These are phyloP conservation scores for Triplophysa bombifrons DNA, from an alignment of 2,797 vertebrate genomes.

Conservation along the genomic window DNA sequence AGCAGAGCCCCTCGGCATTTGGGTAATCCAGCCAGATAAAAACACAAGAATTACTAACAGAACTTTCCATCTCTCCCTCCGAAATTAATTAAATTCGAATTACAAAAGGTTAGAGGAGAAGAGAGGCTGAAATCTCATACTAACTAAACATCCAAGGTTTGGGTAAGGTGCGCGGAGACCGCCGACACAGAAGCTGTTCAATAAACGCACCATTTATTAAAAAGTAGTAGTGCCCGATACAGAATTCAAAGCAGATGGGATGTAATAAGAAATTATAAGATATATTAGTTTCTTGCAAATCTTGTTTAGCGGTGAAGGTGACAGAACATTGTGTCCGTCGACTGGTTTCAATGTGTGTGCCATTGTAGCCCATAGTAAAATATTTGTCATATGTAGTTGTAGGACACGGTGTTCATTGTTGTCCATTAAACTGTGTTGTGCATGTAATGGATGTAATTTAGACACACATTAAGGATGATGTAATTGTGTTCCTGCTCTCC, in stretches of 20 bases:
- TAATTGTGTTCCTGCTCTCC: slow-evolving; percentile 15
- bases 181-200: not conserved
- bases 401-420: not conserved
- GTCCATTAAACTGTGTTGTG: not conserved
- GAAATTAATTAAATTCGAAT: slow-evolving; percentile 84
- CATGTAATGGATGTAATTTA: not conserved
- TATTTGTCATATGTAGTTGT: not conserved
- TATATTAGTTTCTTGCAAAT: no score
- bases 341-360: not conserved
- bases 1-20: slow-evolving; percentile 58
- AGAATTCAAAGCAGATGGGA: not conserved
- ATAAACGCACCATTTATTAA: not conserved
- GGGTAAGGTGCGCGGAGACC: slow-evolving; percentile 51
- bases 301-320: not conserved
- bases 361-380: not conserved
- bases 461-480: not conserved
- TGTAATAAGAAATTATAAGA: not conserved
- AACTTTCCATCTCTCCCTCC: slow-evolving; percentile 73
- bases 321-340: not conserved
- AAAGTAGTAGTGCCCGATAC: not conserved
- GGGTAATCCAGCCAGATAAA: slow-evolving; percentile 50
- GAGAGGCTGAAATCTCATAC: slow-evolving; percentile 63
- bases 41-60: slow-evolving; percentile 64
- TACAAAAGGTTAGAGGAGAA: slow-evolving; percentile 64
- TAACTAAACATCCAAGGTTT: slow-evolving; percentile 62